Evolutionary conservation across 2,797 vertebrate genomes (phyloP).

Genomic region (Mallotus villosus): DNA sequence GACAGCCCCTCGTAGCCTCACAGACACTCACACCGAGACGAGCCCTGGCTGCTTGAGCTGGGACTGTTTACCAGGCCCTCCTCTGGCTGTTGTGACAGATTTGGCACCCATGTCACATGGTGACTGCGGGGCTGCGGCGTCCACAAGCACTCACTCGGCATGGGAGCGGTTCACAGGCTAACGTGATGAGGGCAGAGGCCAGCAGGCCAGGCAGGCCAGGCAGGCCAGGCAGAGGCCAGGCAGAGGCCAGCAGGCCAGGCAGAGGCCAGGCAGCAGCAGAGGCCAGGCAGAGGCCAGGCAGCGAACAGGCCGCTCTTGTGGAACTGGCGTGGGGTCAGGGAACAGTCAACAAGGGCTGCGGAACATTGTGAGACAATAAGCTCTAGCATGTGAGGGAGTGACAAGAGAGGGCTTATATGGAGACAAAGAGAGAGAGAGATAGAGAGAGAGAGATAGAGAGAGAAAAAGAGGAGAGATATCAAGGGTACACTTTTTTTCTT

Average conservation of each 20-base stretch:
- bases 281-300: not conserved
- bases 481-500: not conserved
- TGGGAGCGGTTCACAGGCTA: not conserved
- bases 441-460: not conserved
- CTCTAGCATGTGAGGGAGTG: not conserved
- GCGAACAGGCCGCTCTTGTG: constrained; percentile 5
- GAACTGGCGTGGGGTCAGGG: not conserved
- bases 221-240: constrained; percentile 5
- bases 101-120: constrained; percentile 10
- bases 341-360: not conserved
- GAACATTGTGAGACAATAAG: not conserved
- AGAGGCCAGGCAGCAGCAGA: constrained; percentile 7
- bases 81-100: constrained; percentile 3
- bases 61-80: not conserved
- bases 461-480: not conserved
- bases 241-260: too few species aligned
- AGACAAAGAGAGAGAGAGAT: not conserved
- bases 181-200: not conserved
- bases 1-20: too few species aligned
- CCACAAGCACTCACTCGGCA: not conserved
- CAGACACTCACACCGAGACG: not conserved
- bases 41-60: not conserved
- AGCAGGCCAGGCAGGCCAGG: not conserved
- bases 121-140: not conserved
- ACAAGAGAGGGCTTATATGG: not conserved